Percentiles rank a stretch among this genome's conserved stretches.
These are phyloP conservation scores for Amazonetta brasiliensis DNA, from an alignment of 2,797 vertebrate species.

Conservation along the genomic window DNA sequence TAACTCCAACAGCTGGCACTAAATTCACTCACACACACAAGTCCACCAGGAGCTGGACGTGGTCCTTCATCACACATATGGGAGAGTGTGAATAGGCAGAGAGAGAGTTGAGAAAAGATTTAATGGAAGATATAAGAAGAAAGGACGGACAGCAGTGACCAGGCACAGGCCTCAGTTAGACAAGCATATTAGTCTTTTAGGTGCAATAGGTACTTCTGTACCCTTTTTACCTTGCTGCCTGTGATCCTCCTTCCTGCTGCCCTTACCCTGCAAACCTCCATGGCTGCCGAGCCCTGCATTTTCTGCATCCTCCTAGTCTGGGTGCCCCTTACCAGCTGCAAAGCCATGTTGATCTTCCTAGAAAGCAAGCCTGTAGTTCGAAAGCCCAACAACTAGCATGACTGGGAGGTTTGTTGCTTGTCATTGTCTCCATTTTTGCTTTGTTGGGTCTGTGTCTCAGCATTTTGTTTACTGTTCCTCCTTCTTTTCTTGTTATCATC, in stretches of 20 bases:
- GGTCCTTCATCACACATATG: neutral
- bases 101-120: neutral
- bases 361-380: neutral
- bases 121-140: neutral
- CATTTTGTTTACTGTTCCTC: neutral
- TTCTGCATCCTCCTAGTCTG: neutral
- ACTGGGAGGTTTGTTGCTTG: neutral
- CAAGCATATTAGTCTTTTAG: neutral
- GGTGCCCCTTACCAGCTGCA: neutral
- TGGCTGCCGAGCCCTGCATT: neutral
- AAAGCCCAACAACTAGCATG: neutral
- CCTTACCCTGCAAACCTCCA: neutral
- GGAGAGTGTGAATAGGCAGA: neutral
- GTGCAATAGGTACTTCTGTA: no score
- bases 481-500: neutral
- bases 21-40: neutral
- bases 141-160: neutral
- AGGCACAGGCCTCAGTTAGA: neutral
- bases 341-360: neutral
- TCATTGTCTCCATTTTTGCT: neutral
- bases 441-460: neutral
- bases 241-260: neutral
- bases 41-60: neutral
- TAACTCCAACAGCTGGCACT: no score
- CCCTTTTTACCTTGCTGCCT: neutral